Evolutionary conservation across 2,113 vertebrate genomes (phyloP).

Genomic region (Sakesphorus luctuosus): DNA sequence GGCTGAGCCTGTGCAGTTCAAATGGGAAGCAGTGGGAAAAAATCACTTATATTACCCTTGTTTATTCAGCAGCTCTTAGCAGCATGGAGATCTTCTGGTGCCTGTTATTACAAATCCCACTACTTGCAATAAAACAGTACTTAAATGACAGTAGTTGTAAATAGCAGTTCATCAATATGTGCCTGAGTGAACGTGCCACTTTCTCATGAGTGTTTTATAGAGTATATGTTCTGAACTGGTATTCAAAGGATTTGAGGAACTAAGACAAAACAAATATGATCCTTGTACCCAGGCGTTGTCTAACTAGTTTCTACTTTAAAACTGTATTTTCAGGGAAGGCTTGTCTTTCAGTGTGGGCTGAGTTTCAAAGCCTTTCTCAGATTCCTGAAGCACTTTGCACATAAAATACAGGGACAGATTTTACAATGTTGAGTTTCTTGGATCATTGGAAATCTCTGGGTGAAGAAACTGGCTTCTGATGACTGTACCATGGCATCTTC

Average conservation of each 20-base stretch:
- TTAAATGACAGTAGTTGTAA: not conserved
- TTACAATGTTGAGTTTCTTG: not conserved
- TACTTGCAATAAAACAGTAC: not conserved
- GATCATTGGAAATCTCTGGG: not conserved
- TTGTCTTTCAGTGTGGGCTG: not conserved
- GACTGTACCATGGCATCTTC: not conserved
- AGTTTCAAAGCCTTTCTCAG: not conserved
- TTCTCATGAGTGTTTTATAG: not conserved
- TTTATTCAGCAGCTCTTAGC: slow-evolving; percentile 4
- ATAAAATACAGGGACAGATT: not conserved
- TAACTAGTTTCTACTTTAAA: slow-evolving; percentile 6
- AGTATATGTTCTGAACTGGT: not conserved
- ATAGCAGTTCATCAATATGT: not conserved
- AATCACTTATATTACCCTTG: not conserved
- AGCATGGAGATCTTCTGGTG: not conserved
- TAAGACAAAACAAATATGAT: slow-evolving; percentile 46
- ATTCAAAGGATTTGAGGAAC: slow-evolving; percentile 18
- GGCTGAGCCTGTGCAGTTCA: not conserved
- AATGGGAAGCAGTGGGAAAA: not conserved
- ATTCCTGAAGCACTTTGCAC: not conserved
- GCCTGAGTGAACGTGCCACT: not conserved
- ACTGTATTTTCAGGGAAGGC: not conserved
- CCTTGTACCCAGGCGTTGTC: slow-evolving; percentile 14
- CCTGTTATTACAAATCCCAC: not conserved
- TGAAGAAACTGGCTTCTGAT: not conserved